These are phyloP conservation scores for Oncorhynchus clarkii DNA, from an alignment of 2,113 vertebrate species.

Conservation along the genomic window DNA sequence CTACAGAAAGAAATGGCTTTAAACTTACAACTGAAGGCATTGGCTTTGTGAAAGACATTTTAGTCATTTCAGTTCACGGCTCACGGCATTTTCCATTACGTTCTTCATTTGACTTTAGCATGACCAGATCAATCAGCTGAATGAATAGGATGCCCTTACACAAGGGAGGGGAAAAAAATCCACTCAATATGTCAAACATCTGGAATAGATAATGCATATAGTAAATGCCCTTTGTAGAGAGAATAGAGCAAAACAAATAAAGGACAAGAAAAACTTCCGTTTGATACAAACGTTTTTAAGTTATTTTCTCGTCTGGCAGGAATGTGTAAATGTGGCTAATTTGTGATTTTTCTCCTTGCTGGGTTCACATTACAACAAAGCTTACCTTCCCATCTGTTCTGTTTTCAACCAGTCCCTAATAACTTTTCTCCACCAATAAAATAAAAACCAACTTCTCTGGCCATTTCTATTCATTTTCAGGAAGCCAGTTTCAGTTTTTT, in stretches of 20 bases:
- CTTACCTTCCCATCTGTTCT: neutral
- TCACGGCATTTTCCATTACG: neutral
- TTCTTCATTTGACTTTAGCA: neutral
- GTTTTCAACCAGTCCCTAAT: neutral
- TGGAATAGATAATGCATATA: slow-evolving; percentile 10
- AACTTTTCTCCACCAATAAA: neutral
- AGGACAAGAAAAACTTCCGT: neutral
- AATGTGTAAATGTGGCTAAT: slow-evolving; percentile 3
- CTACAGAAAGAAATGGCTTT: neutral
- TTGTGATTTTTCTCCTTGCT: neutral
- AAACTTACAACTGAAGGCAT: slow-evolving; percentile 2
- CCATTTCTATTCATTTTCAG: neutral
- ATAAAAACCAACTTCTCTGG: neutral
- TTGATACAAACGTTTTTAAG: slow-evolving; percentile 14
- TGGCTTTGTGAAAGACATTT: neutral
- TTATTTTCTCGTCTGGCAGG: slow-evolving; percentile 13
- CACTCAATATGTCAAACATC: slow-evolving; percentile 3
- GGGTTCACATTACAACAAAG: slow-evolving; percentile 12
- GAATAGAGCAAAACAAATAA: slow-evolving; percentile 7
- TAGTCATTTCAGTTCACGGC: neutral
- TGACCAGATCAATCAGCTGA: slow-evolving; percentile 18
- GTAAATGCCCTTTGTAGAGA: slow-evolving; percentile 18
- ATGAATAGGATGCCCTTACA: neutral
- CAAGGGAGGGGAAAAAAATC: slow-evolving; percentile 6
- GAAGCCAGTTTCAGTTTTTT: too few species aligned